Conservation (phyloP, 2,113 vertebrate genomes). For the Bubo blakistoni region DNA sequence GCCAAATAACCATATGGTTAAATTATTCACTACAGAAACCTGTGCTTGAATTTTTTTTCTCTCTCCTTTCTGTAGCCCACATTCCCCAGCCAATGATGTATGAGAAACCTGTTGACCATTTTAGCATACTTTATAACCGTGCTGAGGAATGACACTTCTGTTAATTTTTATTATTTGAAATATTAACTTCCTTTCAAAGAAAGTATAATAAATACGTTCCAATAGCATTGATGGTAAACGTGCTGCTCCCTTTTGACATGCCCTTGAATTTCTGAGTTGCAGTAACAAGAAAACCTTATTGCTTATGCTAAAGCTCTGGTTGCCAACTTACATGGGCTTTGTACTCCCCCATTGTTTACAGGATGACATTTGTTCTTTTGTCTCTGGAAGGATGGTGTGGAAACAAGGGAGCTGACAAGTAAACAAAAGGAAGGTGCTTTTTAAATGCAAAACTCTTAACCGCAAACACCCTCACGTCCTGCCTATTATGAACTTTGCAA, state of each 20-base stretch:
- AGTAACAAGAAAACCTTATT: neutral
- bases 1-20: conserved; percentile 35
- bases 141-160: conserved; percentile 37
- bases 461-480: neutral
- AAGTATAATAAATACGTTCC: conserved; percentile 36
- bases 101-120: conserved; percentile 36
- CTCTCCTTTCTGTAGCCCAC: neutral
- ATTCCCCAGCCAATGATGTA: neutral
- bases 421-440: neutral
- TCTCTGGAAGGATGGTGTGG: neutral
- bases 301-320: neutral
- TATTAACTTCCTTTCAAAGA: conserved; percentile 52
- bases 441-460: neutral
- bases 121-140: conserved; percentile 51
- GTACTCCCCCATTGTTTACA: neutral
- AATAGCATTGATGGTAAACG: conserved; percentile 22
- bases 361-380: neutral
- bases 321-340: neutral
- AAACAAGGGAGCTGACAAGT: neutral
- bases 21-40: conserved; percentile 50
- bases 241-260: conserved; percentile 1
- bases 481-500: neutral
- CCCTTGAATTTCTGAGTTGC: conserved; percentile 30
- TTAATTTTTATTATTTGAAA: conserved; percentile 49
- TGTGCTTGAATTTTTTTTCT: conserved; percentile 30